phyloP scores from a whole-genome alignment of 1,140 invertebrate genomes.

The Tigriopus japonicus region DNA sequence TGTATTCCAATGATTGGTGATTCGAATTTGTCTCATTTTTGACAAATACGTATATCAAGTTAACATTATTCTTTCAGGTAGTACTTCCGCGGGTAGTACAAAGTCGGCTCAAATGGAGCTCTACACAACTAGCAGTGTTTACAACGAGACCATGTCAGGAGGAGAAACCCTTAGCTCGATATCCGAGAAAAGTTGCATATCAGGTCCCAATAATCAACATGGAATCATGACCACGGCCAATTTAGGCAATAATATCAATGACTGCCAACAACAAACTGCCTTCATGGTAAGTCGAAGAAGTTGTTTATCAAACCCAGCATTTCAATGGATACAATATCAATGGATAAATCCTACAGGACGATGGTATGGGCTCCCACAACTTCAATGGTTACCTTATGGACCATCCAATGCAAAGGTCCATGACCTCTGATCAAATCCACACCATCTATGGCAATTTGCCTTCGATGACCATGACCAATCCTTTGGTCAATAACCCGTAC shows the following conservation, averaged over 20 bases:
- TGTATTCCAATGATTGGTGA: no score
- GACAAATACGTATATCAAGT: no score
- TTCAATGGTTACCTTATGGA: no score
- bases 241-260: not conserved
- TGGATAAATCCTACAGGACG: not conserved
- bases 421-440: no score
- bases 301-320: not conserved
- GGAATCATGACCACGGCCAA: not conserved
- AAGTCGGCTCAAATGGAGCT: conserved; percentile 8
- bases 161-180: conserved; percentile 10
- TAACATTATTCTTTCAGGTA: not conserved
- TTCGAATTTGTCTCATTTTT: no score
- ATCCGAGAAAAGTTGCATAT: conserved; percentile 12
- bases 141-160: conserved; percentile 8
- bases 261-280: not conserved
- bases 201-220: not conserved
- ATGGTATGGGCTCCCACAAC: no score
- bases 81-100: conserved; percentile 6
- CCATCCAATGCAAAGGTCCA: no score
- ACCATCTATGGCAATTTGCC: no score
- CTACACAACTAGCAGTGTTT: conserved; percentile 2
- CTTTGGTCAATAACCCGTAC: no score
- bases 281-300: not conserved
- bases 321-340: not conserved
- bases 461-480: no score